phyloP scores from a whole-genome alignment of 2,113 vertebrate genomes.

The Orycteropus afer region DNA sequence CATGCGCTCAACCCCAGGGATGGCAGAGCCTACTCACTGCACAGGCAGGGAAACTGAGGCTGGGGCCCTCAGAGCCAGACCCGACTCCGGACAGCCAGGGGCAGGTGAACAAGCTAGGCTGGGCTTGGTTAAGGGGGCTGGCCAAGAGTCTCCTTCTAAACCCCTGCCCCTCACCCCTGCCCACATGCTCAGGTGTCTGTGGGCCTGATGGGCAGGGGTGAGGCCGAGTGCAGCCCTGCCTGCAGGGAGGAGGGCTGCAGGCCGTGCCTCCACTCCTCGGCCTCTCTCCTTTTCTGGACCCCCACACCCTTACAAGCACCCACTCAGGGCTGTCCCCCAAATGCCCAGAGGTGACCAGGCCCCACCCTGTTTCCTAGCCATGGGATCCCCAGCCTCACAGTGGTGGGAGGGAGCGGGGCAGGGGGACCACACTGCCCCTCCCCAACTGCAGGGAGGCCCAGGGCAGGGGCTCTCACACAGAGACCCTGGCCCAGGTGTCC shows the following conservation, averaged over 20 bases:
- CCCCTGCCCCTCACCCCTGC: not conserved
- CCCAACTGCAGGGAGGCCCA: too few relatives aligned
- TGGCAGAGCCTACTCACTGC: not conserved
- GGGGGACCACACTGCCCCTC: too few relatives aligned
- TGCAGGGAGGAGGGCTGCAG: not conserved
- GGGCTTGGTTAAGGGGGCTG: accelerated
- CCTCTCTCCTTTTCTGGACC: not conserved
- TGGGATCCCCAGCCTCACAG: not conserved
- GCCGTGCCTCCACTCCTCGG: not conserved
- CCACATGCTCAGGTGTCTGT: too few relatives aligned
- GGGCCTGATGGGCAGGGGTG: not conserved
- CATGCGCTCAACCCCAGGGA: too few relatives aligned
- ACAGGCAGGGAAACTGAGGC: not conserved
- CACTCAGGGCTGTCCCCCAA: not conserved
- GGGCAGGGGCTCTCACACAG: too few relatives aligned
- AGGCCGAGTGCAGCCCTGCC: too few relatives aligned
- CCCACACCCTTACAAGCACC: not conserved
- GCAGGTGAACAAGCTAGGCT: accelerated
- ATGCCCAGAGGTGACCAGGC: not conserved
- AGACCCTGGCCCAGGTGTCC: too few relatives aligned
- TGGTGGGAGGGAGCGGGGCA: accelerated
- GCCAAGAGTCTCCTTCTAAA: not conserved
- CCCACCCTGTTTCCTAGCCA: accelerated
- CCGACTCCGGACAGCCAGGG: accelerated
- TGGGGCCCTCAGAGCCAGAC: not conserved